Evolutionary conservation across 2,888 invertebrate species (phyloP).

Genomic region (Apamea crenata): DNA sequence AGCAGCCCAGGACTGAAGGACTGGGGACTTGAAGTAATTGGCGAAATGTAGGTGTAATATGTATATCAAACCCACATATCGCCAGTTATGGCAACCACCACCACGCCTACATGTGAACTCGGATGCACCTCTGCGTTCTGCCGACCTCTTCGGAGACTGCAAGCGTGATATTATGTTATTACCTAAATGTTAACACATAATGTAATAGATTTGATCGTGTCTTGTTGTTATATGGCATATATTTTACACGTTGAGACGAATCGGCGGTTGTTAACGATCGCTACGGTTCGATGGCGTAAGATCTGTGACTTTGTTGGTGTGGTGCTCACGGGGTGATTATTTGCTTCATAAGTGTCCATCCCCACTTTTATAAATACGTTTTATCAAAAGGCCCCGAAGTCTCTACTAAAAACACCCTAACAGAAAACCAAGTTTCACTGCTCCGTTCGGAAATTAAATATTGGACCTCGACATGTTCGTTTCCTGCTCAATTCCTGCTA

Average conservation of each 20-base stretch:
- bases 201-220: conserved; percentile 70
- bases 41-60: too few relatives aligned
- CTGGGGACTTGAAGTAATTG: too few relatives aligned
- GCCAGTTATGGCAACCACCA: background rate
- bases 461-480: background rate
- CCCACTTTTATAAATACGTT: background rate
- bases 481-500: background rate
- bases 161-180: conserved; percentile 38
- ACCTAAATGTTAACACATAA: conserved; percentile 68
- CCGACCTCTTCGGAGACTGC: fast-evolving
- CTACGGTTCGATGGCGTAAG: conserved; percentile 82
- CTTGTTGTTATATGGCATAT: conserved; percentile 84
- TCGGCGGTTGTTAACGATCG: conserved; percentile 82
- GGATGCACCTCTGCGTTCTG: background rate
- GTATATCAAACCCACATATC: background rate
- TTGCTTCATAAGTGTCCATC: background rate
- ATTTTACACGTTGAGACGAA: conserved; percentile 86
- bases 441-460: too few relatives aligned
- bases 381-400: background rate
- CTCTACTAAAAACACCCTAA: background rate
- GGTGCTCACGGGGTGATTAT: conserved; percentile 69
- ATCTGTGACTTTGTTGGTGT: conserved; percentile 73
- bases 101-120: background rate
- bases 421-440: too few relatives aligned
- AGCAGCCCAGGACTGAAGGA: too few relatives aligned